Evolutionary conservation across 1,140 invertebrate species (phyloP).

Genomic region (Bathynomus jamesi): DNA sequence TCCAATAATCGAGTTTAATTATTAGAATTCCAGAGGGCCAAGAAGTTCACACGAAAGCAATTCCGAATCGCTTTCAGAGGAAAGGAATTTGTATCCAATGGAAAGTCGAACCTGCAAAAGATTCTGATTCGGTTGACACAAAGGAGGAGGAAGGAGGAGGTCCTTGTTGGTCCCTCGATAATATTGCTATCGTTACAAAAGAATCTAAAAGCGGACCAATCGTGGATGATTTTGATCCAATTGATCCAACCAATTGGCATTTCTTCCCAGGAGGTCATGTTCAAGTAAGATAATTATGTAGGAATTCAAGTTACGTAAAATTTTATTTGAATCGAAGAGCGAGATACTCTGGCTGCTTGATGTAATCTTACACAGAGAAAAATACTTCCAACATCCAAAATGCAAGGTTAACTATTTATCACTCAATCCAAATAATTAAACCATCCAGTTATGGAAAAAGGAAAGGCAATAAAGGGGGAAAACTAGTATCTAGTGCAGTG

Average conservation of each 20-base stretch:
- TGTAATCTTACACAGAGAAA: background rate
- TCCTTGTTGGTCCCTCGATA: conserved; percentile 3
- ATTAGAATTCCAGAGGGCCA: background rate
- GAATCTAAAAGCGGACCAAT: background rate
- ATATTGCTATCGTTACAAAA: background rate
- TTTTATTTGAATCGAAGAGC: background rate
- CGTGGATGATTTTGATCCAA: conserved; percentile 12
- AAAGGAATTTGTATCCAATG: conserved; percentile 5
- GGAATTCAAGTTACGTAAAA: background rate
- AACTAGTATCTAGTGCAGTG: too few relatives aligned
- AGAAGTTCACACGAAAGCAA: background rate
- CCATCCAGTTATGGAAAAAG: too few relatives aligned
- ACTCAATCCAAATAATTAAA: too few relatives aligned
- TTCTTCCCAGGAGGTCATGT: conserved; percentile 5
- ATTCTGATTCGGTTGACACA: background rate
- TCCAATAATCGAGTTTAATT: too few relatives aligned
- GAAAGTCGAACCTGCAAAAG: background rate
- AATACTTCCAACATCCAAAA: background rate
- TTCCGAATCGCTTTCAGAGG: background rate
- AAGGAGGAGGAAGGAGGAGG: background rate
- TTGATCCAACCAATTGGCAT: conserved; percentile 12
- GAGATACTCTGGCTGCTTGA: background rate
- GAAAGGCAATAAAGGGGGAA: too few relatives aligned
- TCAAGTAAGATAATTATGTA: background rate
- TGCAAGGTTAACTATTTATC: background rate